Conservation (phyloP, 2,888 invertebrate genomes). For the Zaprionus obscuricornis region DNA sequence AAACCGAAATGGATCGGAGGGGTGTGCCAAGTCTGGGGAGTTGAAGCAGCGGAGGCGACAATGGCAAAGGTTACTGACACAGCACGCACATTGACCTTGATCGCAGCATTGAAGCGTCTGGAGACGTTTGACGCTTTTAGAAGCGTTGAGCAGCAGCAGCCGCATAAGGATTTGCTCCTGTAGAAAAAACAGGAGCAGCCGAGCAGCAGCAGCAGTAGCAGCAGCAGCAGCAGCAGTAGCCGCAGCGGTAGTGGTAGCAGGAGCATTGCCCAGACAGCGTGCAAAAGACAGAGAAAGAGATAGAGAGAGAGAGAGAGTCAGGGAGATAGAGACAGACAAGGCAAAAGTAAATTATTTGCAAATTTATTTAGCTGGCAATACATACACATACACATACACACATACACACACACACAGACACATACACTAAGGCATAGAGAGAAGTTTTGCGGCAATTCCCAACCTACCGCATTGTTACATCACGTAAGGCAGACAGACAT, state of each 20-base stretch:
- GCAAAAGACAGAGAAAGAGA: no score
- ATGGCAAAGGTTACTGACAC: constrained; percentile 79
- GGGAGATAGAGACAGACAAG: constrained; percentile 32
- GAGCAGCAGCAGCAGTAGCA: constrained; percentile 6
- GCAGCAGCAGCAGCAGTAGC: constrained; percentile 12
- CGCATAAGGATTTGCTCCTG: not conserved
- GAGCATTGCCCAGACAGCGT: constrained; percentile 14
- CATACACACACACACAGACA: constrained; percentile 1
- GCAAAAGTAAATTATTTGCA: constrained; percentile 68
- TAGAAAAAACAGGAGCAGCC: constrained; percentile 8
- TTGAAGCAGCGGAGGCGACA: constrained; percentile 55
- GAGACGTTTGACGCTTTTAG: constrained; percentile 38
- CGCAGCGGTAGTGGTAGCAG: not conserved
- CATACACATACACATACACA: constrained; percentile 8
- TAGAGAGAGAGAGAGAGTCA: no score
- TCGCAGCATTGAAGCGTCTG: constrained; percentile 56
- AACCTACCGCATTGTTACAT: constrained; percentile 75
- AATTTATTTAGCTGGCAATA: constrained; percentile 64
- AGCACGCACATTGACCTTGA: constrained; percentile 79
- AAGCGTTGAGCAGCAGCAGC: constrained; percentile 11
- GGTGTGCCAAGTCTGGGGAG: constrained; percentile 40
- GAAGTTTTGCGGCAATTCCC: constrained; percentile 55
- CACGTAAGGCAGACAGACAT: constrained; percentile 60
- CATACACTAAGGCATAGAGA: no score
- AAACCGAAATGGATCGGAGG: constrained; percentile 47